Evolutionary conservation across 1,140 invertebrate genomes (phyloP).

Genomic region (Lordiphosa stackelbergi): DNA sequence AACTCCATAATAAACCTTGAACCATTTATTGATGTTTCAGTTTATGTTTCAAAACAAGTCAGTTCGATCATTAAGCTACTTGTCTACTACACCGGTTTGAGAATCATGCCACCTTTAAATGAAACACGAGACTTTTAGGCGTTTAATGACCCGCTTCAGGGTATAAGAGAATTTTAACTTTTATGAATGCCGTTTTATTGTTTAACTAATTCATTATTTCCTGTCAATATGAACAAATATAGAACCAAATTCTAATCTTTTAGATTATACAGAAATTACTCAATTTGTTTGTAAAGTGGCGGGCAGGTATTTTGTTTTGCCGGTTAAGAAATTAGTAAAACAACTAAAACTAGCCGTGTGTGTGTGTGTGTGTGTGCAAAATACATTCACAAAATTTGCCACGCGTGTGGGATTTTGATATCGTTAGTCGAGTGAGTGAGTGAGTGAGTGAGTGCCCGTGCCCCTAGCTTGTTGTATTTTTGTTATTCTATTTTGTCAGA

Average conservation of each 20-base stretch:
- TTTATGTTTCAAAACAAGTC: too few relatives aligned
- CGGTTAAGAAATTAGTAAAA: slow-evolving; percentile 18
- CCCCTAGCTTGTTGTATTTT: slow-evolving; percentile 7
- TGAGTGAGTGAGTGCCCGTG: neutral
- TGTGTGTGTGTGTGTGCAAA: slow-evolving; percentile 2
- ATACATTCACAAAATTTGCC: slow-evolving; percentile 11
- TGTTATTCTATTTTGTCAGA: slow-evolving; percentile 15
- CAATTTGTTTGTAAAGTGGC: slow-evolving; percentile 18
- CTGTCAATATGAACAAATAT: slow-evolving; percentile 1
- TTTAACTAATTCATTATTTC: neutral
- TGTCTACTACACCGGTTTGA: too few relatives aligned
- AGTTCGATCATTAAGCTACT: too few relatives aligned
- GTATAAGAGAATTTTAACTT: too few relatives aligned
- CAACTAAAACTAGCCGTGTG: slow-evolving; percentile 11
- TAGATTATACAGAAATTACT: slow-evolving; percentile 10
- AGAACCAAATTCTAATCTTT: neutral
- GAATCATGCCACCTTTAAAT: too few relatives aligned
- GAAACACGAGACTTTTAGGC: too few relatives aligned
- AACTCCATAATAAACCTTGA: too few relatives aligned
- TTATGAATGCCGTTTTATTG: neutral
- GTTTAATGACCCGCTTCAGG: too few relatives aligned
- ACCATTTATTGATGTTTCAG: too few relatives aligned
- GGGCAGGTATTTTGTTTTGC: slow-evolving; percentile 32
- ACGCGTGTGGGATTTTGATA: slow-evolving; percentile 42
- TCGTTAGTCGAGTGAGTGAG: slow-evolving; percentile 9